Evolutionary conservation across 2,797 vertebrate genomes (phyloP).

Genomic region (Hafferia zeledoni): DNA sequence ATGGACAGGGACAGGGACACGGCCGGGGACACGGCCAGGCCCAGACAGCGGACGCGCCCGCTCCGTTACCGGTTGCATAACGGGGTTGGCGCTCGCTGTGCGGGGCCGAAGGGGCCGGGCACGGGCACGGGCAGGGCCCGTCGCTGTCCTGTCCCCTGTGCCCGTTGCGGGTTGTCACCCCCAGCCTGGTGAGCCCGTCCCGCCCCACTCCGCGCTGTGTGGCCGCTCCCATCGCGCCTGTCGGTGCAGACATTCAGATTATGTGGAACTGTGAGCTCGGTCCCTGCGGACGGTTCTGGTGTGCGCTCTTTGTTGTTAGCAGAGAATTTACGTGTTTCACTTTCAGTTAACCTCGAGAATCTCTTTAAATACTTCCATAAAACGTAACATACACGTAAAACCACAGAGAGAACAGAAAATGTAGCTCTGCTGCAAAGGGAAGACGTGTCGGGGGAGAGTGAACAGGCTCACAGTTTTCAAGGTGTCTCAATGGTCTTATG

Average conservation of each 20-base stretch:
- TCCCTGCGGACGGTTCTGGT: neutral
- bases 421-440: neutral
- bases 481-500: neutral
- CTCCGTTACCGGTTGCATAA: too few relatives aligned
- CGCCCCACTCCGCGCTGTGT: accelerated
- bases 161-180: too few relatives aligned
- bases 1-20: too few relatives aligned
- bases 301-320: neutral
- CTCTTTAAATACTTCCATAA: neutral
- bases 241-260: neutral
- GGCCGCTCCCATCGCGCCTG: accelerated
- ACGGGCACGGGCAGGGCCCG: too few relatives aligned
- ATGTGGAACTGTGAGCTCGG: neutral
- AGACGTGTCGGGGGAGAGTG: accelerated
- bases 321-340: neutral
- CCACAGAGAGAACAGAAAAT: accelerated
- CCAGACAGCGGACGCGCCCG: too few relatives aligned
- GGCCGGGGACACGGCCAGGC: too few relatives aligned
- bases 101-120: too few relatives aligned
- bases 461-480: neutral
- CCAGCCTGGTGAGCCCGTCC: too few relatives aligned
- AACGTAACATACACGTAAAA: neutral
- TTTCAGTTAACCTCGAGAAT: neutral
- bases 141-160: too few relatives aligned
- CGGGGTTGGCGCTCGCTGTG: too few relatives aligned